Conservation (phyloP, 92 coral and sea anemone genomes). For the Pocillopora meandrina region DNA sequence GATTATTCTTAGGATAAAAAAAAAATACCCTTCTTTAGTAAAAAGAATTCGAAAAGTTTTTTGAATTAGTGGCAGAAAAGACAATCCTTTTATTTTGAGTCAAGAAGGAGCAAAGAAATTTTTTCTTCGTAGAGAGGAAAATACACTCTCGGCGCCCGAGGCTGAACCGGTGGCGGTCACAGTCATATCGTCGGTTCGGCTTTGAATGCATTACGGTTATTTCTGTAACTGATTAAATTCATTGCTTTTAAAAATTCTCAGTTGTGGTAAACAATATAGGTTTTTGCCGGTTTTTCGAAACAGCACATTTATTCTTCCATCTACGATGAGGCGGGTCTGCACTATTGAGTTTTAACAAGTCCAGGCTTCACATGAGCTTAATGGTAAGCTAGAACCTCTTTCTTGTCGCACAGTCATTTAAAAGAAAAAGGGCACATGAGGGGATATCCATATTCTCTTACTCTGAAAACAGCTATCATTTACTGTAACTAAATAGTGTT, state of each 20-base stretch:
- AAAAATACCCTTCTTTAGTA: neutral
- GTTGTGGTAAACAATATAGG: slow-evolving; percentile 8
- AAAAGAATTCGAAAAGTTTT: neutral
- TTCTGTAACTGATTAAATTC: slow-evolving; percentile 24
- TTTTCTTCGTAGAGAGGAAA: neutral
- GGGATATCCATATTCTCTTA: no score
- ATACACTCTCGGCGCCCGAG: neutral
- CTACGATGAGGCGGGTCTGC: neutral
- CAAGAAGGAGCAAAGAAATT: no score
- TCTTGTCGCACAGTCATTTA: no score
- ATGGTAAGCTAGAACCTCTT: neutral
- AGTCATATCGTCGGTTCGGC: slow-evolving; percentile 30
- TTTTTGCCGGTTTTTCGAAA: slow-evolving; percentile 8
- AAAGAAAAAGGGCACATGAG: no score
- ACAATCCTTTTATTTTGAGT: neutral
- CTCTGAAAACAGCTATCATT: no score
- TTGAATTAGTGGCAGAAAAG: neutral
- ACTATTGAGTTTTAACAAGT: neutral
- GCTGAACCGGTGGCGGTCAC: slow-evolving; percentile 14
- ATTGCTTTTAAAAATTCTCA: slow-evolving; percentile 16
- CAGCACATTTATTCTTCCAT: neutral
- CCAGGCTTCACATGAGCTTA: neutral
- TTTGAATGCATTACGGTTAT: slow-evolving; percentile 12
- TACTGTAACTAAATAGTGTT: no score
- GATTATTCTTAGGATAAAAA: no score